These are phyloP conservation scores for Ophion costatus DNA, from an alignment of 2,888 invertebrate genomes.

Conservation along the genomic window DNA sequence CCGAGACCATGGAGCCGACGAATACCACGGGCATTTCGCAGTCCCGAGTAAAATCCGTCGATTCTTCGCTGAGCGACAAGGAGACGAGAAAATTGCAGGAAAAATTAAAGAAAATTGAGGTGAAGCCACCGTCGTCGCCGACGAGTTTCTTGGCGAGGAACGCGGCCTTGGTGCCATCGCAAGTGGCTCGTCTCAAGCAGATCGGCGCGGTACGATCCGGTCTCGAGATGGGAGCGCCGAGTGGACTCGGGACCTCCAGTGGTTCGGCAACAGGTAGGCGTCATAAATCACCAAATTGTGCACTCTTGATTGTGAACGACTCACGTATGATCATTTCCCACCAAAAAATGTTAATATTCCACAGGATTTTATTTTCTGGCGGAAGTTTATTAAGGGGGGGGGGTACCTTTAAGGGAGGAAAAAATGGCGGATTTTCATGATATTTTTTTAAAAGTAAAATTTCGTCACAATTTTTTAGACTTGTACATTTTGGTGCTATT, in stretches of 20 bases:
- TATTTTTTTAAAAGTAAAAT: no score
- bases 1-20: conserved; percentile 57
- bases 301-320: background rate
- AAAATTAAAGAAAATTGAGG: conserved; percentile 76
- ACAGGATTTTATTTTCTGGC: background rate
- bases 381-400: no score
- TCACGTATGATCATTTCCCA: background rate
- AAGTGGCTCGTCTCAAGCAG: conserved; percentile 75
- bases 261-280: conserved; percentile 80
- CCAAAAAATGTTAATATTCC: background rate
- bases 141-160: conserved; percentile 75
- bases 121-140: conserved; percentile 73
- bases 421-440: no score
- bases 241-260: conserved; percentile 64
- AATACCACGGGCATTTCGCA: conserved; percentile 41
- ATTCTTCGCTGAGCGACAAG: conserved; percentile 21
- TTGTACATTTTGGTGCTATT: no score
- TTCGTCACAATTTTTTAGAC: no score
- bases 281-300: background rate
- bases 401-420: no score
- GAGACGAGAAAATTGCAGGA: conserved; percentile 68
- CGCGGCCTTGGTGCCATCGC: conserved; percentile 74
- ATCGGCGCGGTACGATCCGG: conserved; percentile 59
- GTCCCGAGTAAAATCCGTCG: conserved; percentile 40
- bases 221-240: conserved; percentile 47